Conservation (phyloP, 2,888 invertebrate genomes). For the Dendrolimus pini region DNA sequence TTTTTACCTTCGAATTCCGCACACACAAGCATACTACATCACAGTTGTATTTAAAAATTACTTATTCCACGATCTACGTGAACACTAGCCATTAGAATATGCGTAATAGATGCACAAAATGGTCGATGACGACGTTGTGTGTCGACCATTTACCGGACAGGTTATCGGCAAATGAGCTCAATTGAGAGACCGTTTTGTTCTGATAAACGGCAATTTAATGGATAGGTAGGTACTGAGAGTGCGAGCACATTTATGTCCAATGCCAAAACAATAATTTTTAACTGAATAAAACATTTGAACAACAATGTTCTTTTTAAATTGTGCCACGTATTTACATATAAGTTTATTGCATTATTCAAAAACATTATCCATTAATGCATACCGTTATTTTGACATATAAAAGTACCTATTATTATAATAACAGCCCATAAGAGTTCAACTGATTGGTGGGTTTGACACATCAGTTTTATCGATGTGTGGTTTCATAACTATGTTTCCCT, state of each 20-base stretch:
- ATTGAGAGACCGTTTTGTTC: slow-evolving; percentile 40
- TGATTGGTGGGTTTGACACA: no score
- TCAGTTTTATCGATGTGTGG: no score
- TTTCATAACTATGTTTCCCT: no score
- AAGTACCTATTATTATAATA: not conserved
- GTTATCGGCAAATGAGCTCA: slow-evolving; percentile 53
- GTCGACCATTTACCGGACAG: slow-evolving; percentile 24
- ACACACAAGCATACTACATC: no score
- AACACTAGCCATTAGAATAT: no score
- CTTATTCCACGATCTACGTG: no score
- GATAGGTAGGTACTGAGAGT: slow-evolving; percentile 9
- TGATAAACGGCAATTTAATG: slow-evolving; percentile 33
- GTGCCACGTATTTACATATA: not conserved
- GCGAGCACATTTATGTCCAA: slow-evolving; percentile 15
- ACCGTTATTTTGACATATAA: slow-evolving; percentile 2
- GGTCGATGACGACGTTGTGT: slow-evolving; percentile 45
- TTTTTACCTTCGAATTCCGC: no score
- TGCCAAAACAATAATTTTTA: slow-evolving; percentile 23
- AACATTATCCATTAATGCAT: slow-evolving; percentile 8
- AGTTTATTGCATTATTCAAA: not conserved
- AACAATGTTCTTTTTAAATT: not conserved
- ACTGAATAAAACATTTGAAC: slow-evolving; percentile 1
- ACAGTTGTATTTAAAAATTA: no score
- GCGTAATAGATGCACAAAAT: slow-evolving; percentile 20
- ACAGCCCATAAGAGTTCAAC: no score